Evolutionary conservation across 2,888 invertebrate species (phyloP).

Genomic region (Cryptus viduatorius): DNA sequence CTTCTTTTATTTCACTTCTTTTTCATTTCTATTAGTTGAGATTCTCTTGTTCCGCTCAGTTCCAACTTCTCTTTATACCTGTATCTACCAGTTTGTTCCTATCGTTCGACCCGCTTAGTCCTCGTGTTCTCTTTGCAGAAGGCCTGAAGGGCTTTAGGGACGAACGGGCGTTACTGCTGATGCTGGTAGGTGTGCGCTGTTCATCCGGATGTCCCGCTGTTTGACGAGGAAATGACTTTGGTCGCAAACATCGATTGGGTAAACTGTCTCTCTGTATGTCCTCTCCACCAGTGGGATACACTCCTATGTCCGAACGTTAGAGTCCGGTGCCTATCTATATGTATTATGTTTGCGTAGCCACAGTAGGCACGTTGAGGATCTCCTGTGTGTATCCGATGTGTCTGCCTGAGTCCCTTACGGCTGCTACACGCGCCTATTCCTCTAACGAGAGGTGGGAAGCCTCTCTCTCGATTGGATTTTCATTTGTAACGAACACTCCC

Average conservation of each 20-base stretch:
- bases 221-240: constrained; percentile 73
- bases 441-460: not conserved
- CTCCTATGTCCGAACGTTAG: not conserved
- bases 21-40: constrained; percentile 38
- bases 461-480: constrained; percentile 42
- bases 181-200: constrained; percentile 25
- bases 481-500: constrained; percentile 19
- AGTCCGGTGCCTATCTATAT: not conserved
- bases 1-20: constrained; percentile 8
- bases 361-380: constrained; percentile 39
- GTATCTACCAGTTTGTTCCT: constrained; percentile 7
- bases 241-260: constrained; percentile 66
- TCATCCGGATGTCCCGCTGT: constrained; percentile 62
- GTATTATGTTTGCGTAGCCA: constrained; percentile 5
- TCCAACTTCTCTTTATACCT: constrained; percentile 2
- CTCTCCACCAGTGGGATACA: not conserved
- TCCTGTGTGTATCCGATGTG: constrained; percentile 29
- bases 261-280: constrained; percentile 32
- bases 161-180: constrained; percentile 28
- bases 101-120: not conserved
- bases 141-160: not conserved
- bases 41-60: constrained; percentile 18
- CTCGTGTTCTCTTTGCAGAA: constrained; percentile 12
- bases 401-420: constrained; percentile 13
- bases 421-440: not conserved